Conservation (phyloP, 92 coral and sea anemone genomes). For the Isaurus tuberculatus region DNA sequence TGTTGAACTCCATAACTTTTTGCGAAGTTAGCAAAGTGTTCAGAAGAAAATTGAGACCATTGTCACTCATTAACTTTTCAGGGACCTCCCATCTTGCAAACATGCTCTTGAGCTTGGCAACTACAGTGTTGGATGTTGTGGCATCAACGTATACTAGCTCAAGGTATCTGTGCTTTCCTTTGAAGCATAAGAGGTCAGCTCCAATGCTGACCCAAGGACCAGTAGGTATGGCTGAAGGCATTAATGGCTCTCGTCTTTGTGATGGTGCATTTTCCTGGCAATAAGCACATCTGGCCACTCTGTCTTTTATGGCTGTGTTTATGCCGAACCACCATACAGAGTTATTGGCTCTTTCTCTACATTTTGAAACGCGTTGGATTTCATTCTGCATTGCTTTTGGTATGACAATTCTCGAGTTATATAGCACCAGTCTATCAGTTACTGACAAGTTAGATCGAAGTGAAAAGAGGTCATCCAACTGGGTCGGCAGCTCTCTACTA, state of each 20-base stretch:
- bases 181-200: conserved; percentile 50
- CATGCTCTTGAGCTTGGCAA: conserved; percentile 55
- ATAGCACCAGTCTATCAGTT: neutral
- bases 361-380: conserved; percentile 4
- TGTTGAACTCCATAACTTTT: conserved; percentile 54
- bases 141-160: conserved; percentile 40
- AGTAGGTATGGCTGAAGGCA: conserved; percentile 40
- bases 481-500: neutral
- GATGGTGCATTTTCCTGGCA: conserved; percentile 50
- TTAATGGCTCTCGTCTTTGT: conserved; percentile 46
- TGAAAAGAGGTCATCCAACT: neutral
- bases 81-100: conserved; percentile 71
- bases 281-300: conserved; percentile 31
- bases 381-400: conserved; percentile 32
- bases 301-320: conserved; percentile 41
- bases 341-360: conserved; percentile 20
- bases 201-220: conserved; percentile 62
- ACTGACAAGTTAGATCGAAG: neutral
- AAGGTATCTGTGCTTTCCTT: conserved; percentile 47
- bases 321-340: conserved; percentile 61
- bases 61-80: conserved; percentile 50
- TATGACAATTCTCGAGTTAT: conserved; percentile 23
- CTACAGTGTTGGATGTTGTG: conserved; percentile 43
- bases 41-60: conserved; percentile 56
- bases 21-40: conserved; percentile 44